Conservation (phyloP, 30 jellyfish, hydroid and myxozoan species). For the Chrysaora quinquecirrha region DNA sequence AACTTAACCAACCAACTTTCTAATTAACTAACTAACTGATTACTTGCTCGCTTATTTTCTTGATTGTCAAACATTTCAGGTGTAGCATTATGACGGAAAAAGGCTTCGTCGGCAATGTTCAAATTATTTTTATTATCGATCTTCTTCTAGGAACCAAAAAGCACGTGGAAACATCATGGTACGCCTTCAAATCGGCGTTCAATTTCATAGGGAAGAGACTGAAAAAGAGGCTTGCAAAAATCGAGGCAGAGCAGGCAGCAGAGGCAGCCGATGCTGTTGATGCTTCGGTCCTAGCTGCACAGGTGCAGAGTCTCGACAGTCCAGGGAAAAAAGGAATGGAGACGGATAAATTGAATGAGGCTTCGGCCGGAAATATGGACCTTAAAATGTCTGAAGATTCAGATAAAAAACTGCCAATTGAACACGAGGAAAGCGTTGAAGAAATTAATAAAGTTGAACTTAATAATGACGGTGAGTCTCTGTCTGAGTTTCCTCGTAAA, state of each 20-base stretch:
- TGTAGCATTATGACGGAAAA: too few relatives aligned
- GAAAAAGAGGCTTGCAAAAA: background rate
- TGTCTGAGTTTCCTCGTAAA: too few relatives aligned
- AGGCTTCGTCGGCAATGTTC: too few relatives aligned
- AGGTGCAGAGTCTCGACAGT: too few relatives aligned
- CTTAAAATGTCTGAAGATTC: background rate
- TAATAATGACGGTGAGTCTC: too few relatives aligned
- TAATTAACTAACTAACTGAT: background rate
- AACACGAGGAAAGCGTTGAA: background rate
- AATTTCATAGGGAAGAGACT: constrained; percentile 38
- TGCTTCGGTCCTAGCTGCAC: background rate
- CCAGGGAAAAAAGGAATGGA: too few relatives aligned
- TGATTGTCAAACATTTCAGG: too few relatives aligned
- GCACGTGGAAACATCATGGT: constrained; percentile 88
- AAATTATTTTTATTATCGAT: background rate
- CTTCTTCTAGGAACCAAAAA: constrained; percentile 59
- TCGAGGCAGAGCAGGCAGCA: background rate
- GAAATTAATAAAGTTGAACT: too few relatives aligned
- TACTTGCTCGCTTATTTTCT: background rate
- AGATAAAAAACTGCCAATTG: background rate
- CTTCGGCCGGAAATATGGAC: background rate
- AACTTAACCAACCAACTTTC: too few relatives aligned
- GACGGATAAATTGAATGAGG: background rate
- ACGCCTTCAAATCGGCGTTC: constrained; percentile 86
- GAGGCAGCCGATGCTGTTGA: background rate